Base-by-base conservation (phyloP, 2,113 vertebrate genomes). In the Coracopsis vasa region DNA sequence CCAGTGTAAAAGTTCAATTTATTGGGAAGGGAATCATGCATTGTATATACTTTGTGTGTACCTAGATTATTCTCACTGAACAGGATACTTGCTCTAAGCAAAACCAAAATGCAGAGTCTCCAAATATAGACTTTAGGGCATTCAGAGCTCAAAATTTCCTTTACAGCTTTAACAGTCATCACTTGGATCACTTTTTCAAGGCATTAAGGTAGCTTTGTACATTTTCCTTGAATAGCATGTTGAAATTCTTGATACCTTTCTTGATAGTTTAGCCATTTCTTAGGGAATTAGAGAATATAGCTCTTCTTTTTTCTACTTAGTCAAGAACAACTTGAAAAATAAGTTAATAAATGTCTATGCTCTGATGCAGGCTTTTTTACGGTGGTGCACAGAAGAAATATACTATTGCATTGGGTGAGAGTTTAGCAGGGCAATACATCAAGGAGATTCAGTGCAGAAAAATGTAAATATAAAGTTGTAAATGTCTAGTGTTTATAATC, bases 201-300 rank as follows among this genome's bases (percentile, higher is more conserved):
- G 60, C 39, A 74, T 95, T 87, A 91, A 79, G n/a, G 56, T 61
- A 27, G 51, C 54, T 66, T 85, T 86, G 39, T 91, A 27, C 73
- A 47, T 84, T 47, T 90, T 47, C 24, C 67, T 94, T 96, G 80
- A 95, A 95, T 93, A 97, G 53, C 88, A 88, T 61, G 28, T 15
- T 88, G 16, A 74, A 92, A 94, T 94, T 95, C 60, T 92, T 96
- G 72, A 88, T 79, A 92, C 61, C 27, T 97, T 89, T 93, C 64
- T 87, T 96, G 67, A 96, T 86, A 29, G 23, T 60, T 91, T 96
- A 96, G 58, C 19, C 80, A 89, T 16, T 24, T 92, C 98, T 96
- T 94, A 66, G 94, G 74, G 92, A 72, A 75, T 80, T 80, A 94
- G 73, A 48, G 74, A 96, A 91, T 80, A 96, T 88, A 89, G 65